phyloP scores from a whole-genome alignment of 2,797 vertebrate genomes.

The Hipposideros larvatus region DNA sequence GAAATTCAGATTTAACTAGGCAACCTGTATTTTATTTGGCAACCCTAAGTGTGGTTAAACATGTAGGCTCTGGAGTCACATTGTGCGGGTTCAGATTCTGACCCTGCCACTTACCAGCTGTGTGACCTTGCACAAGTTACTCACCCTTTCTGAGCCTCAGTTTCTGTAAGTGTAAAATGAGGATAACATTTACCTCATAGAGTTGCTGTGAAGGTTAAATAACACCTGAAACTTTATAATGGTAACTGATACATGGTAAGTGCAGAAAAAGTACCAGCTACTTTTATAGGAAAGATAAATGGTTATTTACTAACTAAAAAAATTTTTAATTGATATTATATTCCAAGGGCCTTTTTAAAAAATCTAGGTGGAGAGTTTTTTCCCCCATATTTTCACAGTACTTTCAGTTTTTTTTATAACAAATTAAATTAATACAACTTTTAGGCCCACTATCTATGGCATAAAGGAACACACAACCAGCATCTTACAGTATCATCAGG shows the following conservation, averaged over 20 bases:
- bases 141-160: not conserved
- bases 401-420: slow-evolving; percentile 7
- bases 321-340: not conserved
- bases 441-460: not conserved
- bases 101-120: not conserved
- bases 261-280: not conserved
- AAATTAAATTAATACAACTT: slow-evolving; percentile 9
- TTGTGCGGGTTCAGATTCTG: slow-evolving; percentile 33
- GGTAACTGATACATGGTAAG: not conserved
- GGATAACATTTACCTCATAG: not conserved
- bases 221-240: not conserved
- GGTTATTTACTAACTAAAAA: not conserved
- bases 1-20: slow-evolving; percentile 29
- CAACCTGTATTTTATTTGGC: not conserved
- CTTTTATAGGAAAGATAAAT: slow-evolving; percentile 26
- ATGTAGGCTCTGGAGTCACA: not conserved
- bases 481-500: not conserved
- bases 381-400: not conserved
- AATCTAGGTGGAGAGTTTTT: not conserved
- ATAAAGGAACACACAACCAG: not conserved
- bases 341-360: not conserved
- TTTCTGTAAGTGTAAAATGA: slow-evolving; percentile 21
- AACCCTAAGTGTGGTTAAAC: not conserved
- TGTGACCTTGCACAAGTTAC: not conserved
- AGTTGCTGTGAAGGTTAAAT: slow-evolving; percentile 38